Conservation (phyloP, 2,797 vertebrate genomes). For the Sphaeramia orbicularis region DNA sequence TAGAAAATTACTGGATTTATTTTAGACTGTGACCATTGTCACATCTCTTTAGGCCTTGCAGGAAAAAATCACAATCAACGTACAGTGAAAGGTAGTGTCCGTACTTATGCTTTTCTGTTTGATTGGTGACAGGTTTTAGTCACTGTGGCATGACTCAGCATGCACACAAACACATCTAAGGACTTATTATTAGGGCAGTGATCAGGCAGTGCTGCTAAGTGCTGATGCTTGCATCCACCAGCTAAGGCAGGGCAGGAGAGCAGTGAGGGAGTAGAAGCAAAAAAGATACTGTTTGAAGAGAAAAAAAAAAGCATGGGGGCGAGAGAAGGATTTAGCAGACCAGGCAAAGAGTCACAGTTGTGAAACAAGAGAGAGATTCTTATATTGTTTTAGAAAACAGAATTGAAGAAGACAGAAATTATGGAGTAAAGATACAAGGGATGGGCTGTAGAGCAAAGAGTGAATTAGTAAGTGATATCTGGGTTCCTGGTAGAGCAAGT, state of each 20-base stretch:
- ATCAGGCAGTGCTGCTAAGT: conserved; percentile 48
- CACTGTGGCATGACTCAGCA: conserved; percentile 68
- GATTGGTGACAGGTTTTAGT: conserved; percentile 47
- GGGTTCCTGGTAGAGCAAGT: conserved; percentile 55
- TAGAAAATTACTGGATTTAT: background rate
- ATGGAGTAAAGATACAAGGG: conserved; percentile 23
- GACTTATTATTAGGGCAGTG: conserved; percentile 47
- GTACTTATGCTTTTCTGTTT: conserved; percentile 38
- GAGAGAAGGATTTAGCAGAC: background rate
- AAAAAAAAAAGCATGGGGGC: conserved; percentile 14
- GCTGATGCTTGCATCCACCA: conserved; percentile 61
- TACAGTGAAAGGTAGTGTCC: conserved; percentile 15
- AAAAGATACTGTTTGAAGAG: background rate
- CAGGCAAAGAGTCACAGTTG: conserved; percentile 6
- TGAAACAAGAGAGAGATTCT: conserved; percentile 3
- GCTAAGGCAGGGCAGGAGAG: conserved; percentile 26
- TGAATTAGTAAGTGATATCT: conserved; percentile 61
- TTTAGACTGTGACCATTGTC: background rate
- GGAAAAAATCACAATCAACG: background rate
- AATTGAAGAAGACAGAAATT: conserved; percentile 10
- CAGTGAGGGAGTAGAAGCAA: conserved; percentile 21
- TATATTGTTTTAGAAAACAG: conserved; percentile 4
- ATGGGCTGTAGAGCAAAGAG: conserved; percentile 31
- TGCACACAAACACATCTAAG: conserved; percentile 46
- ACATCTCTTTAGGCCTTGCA: conserved; percentile 1